Evolutionary conservation across 2,888 invertebrate genomes (phyloP).

Genomic region (Diaphora mendica): DNA sequence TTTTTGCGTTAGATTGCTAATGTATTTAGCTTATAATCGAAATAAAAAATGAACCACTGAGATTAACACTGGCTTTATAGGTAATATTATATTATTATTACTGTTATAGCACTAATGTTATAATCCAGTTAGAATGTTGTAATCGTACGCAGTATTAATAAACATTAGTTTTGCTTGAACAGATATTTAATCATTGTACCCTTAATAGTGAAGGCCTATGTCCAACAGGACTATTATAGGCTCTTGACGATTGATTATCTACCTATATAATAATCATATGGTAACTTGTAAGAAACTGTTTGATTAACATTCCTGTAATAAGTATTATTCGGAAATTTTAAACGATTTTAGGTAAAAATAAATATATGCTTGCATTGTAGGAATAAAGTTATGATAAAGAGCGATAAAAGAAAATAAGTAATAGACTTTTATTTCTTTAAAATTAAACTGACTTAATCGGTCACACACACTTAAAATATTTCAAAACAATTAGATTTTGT

Average conservation of each 20-base stretch:
- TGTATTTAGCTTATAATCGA: background rate
- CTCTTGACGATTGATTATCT: no score
- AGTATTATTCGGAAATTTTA: conserved; percentile 7
- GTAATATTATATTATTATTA: conserved; percentile 4
- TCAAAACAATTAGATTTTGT: background rate
- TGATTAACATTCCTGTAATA: conserved; percentile 13
- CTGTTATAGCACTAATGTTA: background rate
- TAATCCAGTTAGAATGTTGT: background rate
- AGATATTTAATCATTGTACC: conserved; percentile 1
- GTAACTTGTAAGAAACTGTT: background rate
- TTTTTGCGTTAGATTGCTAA: background rate
- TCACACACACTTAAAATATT: background rate
- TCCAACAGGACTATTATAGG: no score
- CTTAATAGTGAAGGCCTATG: no score
- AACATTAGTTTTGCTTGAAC: conserved; percentile 7
- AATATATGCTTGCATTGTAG: no score
- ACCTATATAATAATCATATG: background rate
- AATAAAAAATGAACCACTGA: background rate
- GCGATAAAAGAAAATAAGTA: background rate
- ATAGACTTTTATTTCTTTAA: no score
- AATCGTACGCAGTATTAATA: conserved; percentile 22
- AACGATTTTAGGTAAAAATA: background rate
- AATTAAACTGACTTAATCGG: no score
- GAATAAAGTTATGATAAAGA: background rate
- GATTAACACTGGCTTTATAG: conserved; percentile 11